Percentiles rank a stretch among this genome's conserved stretches.
Evolutionary conservation across 2,113 vertebrate genomes (phyloP).

Genomic region (Anhinga rufa): DNA sequence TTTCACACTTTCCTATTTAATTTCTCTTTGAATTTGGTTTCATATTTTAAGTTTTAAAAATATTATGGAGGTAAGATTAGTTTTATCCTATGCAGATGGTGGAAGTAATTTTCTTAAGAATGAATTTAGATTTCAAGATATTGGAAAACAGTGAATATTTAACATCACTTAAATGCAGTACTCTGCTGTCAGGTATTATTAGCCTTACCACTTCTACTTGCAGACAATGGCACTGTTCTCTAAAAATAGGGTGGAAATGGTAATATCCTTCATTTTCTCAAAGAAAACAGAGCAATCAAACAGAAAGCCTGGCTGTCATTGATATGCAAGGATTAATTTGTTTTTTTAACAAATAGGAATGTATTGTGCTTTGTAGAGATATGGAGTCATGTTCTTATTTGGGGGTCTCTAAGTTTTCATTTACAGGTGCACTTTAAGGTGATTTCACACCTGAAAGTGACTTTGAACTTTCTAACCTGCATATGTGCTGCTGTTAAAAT

Average conservation of each 20-base stretch:
- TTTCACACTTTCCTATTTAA: neutral
- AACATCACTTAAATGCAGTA: neutral
- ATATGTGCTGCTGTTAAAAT: neutral
- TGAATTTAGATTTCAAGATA: neutral
- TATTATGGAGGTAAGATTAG: neutral
- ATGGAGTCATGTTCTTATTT: neutral
- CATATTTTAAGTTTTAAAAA: neutral
- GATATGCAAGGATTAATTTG: neutral
- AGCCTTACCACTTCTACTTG: neutral
- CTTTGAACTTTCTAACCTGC: neutral
- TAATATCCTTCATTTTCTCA: neutral
- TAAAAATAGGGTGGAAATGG: neutral
- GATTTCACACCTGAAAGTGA: neutral
- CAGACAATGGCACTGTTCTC: neutral
- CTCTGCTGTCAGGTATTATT: neutral
- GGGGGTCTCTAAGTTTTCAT: neutral
- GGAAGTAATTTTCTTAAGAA: neutral
- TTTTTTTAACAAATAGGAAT: neutral
- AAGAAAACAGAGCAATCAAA: neutral
- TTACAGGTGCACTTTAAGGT: neutral
- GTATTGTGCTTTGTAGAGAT: neutral
- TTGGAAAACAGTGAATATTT: neutral
- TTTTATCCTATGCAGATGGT: neutral
- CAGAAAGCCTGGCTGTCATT: neutral
- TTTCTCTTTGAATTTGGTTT: neutral